Evolutionary conservation across 2,113 vertebrate genomes (phyloP), one percentile per base, ranked within the genome.

Genomic region (Ptychochromis oligacanthus): DNA sequence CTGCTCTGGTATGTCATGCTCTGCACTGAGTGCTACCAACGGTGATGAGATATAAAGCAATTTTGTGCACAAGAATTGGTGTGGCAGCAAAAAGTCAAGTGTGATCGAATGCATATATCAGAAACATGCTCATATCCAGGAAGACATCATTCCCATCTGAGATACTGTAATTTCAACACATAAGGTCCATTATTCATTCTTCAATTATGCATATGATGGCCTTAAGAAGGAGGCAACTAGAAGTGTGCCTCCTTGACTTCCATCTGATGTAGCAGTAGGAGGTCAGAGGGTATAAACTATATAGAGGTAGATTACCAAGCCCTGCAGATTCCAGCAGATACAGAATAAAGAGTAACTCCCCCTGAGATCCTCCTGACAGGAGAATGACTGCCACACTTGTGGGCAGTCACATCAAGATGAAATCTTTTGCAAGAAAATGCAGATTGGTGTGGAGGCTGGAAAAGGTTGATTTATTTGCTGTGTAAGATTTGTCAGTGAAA

Each of bases 381-480:
- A 80, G 86, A 87, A 67, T 79, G 80, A 89, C 79, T 85, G 77
- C 61, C 86, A 82, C 76, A 80, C 65, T 54, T 62, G 56, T 55
- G 26, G 79, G 79, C 36, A 14, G 84, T 91, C 82, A 62, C 65
- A 75, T 72, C 46, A 57, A 78, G 22, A 81, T 83, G 83, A 85
- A 90, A 89, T 89, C 77, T 87, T 79, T 59, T 56, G 78, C 58
- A 87, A 81, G 88, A 87, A 81, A 87, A 88, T 75, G 88, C 74
- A n/a, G 52, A 65, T 85, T 46, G 65, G 84, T 84, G 70, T 85
- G 55, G 75, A 77, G 72, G 79, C 74, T 65, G 67, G 65, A 46
- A 34, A 55, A 78, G 65, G 70, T 58, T 74, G 70, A 82, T 86
- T 78, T 75, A 76, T 86, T 65, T 82, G 31, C 52, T 20, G 49